Evolutionary conservation across 2,888 invertebrate species (phyloP).

Genomic region (Mesochorus sp.): DNA sequence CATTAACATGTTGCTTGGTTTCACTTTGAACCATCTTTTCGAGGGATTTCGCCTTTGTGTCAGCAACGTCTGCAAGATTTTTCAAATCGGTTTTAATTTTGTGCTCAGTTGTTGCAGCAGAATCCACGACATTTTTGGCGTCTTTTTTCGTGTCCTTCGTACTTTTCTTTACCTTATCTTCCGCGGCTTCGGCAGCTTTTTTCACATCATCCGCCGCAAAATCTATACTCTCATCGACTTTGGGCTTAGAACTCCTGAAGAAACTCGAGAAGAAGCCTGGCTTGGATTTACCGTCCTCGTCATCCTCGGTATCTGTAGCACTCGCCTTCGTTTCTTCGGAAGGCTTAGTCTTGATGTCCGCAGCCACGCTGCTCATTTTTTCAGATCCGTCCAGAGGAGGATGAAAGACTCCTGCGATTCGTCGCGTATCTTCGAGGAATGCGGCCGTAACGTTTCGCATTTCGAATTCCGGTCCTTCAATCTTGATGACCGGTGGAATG

Average conservation of each 20-base stretch:
- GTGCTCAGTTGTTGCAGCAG: conserved; percentile 58
- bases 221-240: conserved; percentile 67
- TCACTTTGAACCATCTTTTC: conserved; percentile 62
- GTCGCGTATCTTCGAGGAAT: conserved; percentile 79
- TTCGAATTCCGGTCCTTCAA: conserved; percentile 63
- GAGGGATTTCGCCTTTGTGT: conserved; percentile 57
- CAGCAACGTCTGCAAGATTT: conserved; percentile 51
- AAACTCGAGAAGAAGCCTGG: conserved; percentile 72
- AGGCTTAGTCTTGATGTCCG: conserved; percentile 16
- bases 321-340: conserved; percentile 52
- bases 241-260: conserved; percentile 72
- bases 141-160: conserved; percentile 58
- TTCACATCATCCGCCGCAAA: conserved; percentile 51
- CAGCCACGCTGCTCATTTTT: conserved; percentile 55
- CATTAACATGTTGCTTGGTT: conserved; percentile 48
- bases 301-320: conserved; percentile 58
- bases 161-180: conserved; percentile 62
- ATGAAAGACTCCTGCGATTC: conserved; percentile 83
- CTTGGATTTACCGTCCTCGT: conserved; percentile 69
- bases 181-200: conserved; percentile 60
- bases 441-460: conserved; percentile 77
- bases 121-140: conserved; percentile 56
- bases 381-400: conserved; percentile 65
- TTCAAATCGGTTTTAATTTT: conserved; percentile 59
- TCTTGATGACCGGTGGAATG: conserved; percentile 48